Evolutionary conservation across 2,113 vertebrate species (phyloP).

Genomic region (Herpailurus yagouaroundi): DNA sequence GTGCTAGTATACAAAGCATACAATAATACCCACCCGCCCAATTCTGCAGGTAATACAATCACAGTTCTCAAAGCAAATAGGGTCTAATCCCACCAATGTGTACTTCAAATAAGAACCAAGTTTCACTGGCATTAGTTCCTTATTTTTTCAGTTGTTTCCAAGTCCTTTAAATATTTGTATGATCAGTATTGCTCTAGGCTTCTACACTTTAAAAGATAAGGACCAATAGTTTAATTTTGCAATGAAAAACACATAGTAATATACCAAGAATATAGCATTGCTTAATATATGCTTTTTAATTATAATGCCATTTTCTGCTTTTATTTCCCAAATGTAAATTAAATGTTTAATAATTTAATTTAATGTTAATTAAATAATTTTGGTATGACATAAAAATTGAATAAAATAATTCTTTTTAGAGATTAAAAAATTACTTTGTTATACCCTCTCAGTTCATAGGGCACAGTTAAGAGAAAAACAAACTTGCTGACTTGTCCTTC

Average conservation of each 20-base stretch:
- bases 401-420: constrained; percentile 53
- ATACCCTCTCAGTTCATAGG: neutral
- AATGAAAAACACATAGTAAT: constrained; percentile 53
- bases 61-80: constrained; percentile 55
- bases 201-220: constrained; percentile 60
- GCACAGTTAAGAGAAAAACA: neutral
- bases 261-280: neutral
- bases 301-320: constrained; percentile 52
- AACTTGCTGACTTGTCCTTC: neutral
- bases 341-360: constrained; percentile 62
- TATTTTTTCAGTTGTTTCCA: constrained; percentile 79
- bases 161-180: constrained; percentile 70
- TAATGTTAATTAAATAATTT: constrained; percentile 63
- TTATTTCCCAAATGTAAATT: constrained; percentile 54
- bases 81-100: constrained; percentile 64
- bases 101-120: constrained; percentile 69
- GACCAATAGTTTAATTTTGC: constrained; percentile 48
- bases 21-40: neutral
- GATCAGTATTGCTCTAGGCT: constrained; percentile 4
- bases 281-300: constrained; percentile 67
- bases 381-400: constrained; percentile 21
- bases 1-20: neutral
- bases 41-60: constrained; percentile 49
- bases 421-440: constrained; percentile 34
- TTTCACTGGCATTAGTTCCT: constrained; percentile 66